Conservation (phyloP, 2,113 vertebrate species). For the Phainopepla nitens region DNA sequence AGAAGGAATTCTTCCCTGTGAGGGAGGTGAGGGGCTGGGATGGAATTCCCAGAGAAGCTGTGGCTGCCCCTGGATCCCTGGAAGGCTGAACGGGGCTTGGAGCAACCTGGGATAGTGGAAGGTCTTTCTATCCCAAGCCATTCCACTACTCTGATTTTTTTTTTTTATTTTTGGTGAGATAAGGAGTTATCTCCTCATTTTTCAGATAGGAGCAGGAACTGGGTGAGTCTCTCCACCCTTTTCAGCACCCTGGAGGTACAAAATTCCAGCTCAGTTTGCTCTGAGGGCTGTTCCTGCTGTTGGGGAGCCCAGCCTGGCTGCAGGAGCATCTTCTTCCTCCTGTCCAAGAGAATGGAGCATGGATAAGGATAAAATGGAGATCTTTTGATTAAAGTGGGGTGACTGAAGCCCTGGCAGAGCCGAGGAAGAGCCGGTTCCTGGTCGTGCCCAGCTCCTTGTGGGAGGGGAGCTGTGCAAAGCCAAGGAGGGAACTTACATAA, state of each 20-base stretch:
- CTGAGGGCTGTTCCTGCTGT: fast-evolving
- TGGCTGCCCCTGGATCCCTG: background rate
- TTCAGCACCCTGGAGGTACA: background rate
- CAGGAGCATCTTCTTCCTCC: background rate
- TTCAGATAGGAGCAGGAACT: background rate
- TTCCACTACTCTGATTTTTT: background rate
- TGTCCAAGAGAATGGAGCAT: fast-evolving
- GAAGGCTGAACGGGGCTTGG: background rate
- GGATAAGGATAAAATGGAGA: background rate
- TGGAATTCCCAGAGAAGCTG: background rate
- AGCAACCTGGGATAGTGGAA: fast-evolving
- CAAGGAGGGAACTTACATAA: constrained; percentile 24
- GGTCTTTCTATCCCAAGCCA: background rate
- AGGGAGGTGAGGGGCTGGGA: background rate
- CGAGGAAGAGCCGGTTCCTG: background rate
- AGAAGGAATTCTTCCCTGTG: background rate
- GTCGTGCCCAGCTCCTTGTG: background rate
- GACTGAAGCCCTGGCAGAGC: background rate
- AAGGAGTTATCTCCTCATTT: background rate
- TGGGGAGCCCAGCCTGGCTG: background rate
- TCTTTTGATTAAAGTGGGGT: background rate
- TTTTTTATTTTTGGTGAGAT: background rate
- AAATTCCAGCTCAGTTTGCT: background rate
- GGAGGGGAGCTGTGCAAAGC: background rate
- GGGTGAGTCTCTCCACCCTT: background rate